Base-by-base conservation (phyloP, 2,888 invertebrate genomes). In the Athrips mouffetella region DNA sequence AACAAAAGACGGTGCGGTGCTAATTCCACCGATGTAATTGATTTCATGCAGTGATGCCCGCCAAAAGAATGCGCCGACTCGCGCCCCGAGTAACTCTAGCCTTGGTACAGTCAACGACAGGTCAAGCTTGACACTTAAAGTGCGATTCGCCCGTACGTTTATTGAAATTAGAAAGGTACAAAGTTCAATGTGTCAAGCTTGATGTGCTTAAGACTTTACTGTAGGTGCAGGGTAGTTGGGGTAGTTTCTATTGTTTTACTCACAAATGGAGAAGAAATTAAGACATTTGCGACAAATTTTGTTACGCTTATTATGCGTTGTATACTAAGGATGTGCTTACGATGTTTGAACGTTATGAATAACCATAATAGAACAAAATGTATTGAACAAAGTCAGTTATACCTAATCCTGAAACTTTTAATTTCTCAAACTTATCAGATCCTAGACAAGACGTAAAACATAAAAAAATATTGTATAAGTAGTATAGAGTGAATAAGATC, bases 21-120 rank as follows among this genome's bases (percentile, higher is more conserved):
- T 31, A 44, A 44, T 31, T 44, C 44, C 44, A 44, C 31, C 44
- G 44, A 31, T 44, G 31, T 57, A 56, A 62, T 59, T 53, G 59
- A 62, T 62, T 60, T 57, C 59, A 62, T 60, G 59, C 47, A 30
- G 53, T 30, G 41, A 47, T 53, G 53, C 23, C 13, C 31, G 31
- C 47, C 23, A 45, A 33, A 40, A 18, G 45, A 44, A 49, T 45
- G 21, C 23, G 25, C 30, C 37, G 30, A 39, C 47, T 45, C 21
- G 16, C 21, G 16, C 42, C 15, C 29, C 15, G 4, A 11, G 11
- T 23, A 15, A 25, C 25, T 15, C 15, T 23, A 25, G 25, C 8
- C 25, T 23, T 15, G 40, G 13, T 40, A 3, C 25, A 7, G n/a
- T 20, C 37, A 37, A 20, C 37, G 20, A 33, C 39, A 42, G 39